Percentiles rank a stretch among this genome's conserved stretches.
Evolutionary conservation across 2,113 vertebrate genomes (phyloP).

Genomic region (Cranoglanis bouderius): DNA sequence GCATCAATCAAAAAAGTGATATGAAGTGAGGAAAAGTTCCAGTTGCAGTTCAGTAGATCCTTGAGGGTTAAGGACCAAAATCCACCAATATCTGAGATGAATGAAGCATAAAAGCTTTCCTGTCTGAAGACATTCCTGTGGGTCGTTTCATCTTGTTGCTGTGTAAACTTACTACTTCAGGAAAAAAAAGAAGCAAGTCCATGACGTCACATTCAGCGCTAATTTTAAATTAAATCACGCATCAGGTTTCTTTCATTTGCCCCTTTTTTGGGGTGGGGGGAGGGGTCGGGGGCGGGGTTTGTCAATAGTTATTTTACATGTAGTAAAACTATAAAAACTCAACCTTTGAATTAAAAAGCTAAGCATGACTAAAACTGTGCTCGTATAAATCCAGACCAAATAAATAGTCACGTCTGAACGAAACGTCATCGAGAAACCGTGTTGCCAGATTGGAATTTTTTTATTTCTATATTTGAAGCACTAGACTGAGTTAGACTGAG

Average conservation of each 20-base stretch:
- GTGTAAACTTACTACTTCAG: neutral
- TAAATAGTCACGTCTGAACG: neutral
- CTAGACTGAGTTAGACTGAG: neutral
- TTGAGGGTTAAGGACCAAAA: neutral
- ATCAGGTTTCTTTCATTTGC: neutral
- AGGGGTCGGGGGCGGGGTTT: neutral
- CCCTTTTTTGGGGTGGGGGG: too few relatives aligned
- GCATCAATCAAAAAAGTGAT: too few relatives aligned
- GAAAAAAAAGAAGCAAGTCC: neutral
- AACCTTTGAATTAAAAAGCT: neutral
- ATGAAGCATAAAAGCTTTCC: neutral
- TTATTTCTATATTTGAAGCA: neutral
- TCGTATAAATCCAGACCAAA: neutral
- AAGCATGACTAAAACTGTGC: neutral
- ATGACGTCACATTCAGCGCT: neutral
- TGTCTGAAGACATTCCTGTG: neutral
- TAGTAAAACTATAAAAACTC: neutral
- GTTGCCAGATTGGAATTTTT: neutral
- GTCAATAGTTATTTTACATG: neutral
- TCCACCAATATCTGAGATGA: too few relatives aligned
- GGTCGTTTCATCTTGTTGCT: neutral
- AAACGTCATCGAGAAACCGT: neutral
- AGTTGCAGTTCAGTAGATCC: neutral
- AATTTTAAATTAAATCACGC: neutral
- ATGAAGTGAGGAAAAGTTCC: neutral